phyloP scores from a whole-genome alignment of 2,888 invertebrate species.

The Drosophila robusta region DNA sequence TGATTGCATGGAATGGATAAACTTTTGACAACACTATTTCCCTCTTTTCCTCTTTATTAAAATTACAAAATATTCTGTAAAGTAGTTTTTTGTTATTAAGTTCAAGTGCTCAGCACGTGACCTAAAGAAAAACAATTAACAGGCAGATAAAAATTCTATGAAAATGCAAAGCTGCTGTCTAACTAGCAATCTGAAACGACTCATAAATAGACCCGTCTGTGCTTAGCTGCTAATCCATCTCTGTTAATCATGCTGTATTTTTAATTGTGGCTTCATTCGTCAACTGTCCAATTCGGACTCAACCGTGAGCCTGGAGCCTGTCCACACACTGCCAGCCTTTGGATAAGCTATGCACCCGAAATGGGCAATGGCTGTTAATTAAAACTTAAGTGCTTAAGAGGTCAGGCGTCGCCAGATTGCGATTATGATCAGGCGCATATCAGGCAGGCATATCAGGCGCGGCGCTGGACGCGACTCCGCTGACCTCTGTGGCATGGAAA shows the following conservation, averaged over 20 bases:
- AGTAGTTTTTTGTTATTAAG: background rate
- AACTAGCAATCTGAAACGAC: background rate
- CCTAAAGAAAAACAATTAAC: conserved; percentile 16
- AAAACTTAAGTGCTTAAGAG: conserved; percentile 54
- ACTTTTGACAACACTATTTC: too few species aligned
- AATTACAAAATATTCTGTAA: background rate
- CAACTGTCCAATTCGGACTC: conserved; percentile 11
- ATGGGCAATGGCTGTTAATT: conserved; percentile 37
- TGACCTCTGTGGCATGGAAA: conserved; percentile 29
- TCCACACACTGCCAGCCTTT: background rate
- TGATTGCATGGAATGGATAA: too few species aligned
- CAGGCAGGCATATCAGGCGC: too few species aligned
- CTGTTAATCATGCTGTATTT: conserved; percentile 6
- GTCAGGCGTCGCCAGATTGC: conserved; percentile 27
- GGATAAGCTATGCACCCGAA: too few species aligned
- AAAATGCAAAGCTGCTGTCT: conserved; percentile 2
- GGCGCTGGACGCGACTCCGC: background rate
- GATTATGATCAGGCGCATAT: conserved; percentile 9
- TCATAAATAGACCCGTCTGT: background rate
- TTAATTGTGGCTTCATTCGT: conserved; percentile 25
- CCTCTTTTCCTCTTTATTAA: too few species aligned
- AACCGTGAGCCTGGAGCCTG: too few species aligned
- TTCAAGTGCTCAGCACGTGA: background rate
- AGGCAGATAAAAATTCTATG: background rate
- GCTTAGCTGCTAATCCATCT: background rate